Base-by-base conservation (phyloP, 2,888 invertebrate species). In the Noctua comes region DNA sequence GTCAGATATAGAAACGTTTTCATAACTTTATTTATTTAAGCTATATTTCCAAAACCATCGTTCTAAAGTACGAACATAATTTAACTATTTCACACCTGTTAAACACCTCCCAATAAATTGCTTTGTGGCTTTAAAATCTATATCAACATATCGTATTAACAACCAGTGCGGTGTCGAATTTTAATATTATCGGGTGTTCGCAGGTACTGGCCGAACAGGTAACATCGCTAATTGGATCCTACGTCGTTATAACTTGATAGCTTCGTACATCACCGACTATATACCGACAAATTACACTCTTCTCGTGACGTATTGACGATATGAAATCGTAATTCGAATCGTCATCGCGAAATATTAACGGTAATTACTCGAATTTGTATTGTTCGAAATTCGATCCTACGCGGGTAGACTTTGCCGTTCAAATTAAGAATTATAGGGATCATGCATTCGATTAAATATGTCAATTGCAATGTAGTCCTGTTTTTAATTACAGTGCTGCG, bases 151-250 rank as follows among this genome's bases (percentile, higher is more conserved):
- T 78, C 62, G 80, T 82, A 87, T 84, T 88, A 87, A 80, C 80
- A 86, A 80, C 79, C 84, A 76, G 27, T 85, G 73, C 18, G 83
- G 86, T 84, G 80, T 86, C 81, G 73, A 82, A 86, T 89, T 89
- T 89, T 86, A 89, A 88, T 86, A 89, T 85, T 85, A 88, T 82
- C 86, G 82, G 43, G 68, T 68, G 59, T 76, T 77, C 80, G 70
- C 65, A 80, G 80, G 70, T 71, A 46, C 79, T 64, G 91, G 88
- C 70, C 74, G 79, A 75, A 51, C 88, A 85, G 91, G 91, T 89
- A 90, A 84, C 86, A 87, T 78, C 84, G 71, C 86, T 92, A 92
- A 92, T 91, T 91, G 91, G 89, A 87, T 88, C 79, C 78, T 84
- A 70, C 79, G 76, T 85, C 88, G 90, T 89, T 88, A 91, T 88